Evolutionary conservation across 2,888 invertebrate genomes (phyloP), one percentile per base, ranked within the genome.

Genomic region (Choristoneura rosaceana): DNA sequence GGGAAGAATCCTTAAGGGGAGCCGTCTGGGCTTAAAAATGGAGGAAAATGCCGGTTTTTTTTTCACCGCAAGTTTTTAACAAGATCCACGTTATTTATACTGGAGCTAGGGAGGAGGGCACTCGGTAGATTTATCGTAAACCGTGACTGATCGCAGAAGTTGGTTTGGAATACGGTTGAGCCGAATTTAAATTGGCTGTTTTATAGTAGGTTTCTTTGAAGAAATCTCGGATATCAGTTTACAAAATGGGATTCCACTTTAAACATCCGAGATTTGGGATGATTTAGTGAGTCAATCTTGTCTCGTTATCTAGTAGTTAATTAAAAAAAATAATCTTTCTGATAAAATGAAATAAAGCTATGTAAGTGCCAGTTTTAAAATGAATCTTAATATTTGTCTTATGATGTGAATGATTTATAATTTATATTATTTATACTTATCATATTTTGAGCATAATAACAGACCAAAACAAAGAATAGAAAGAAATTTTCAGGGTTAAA

Each of bases 71-170:
- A 92, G 89, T 91, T 93, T 87, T 93, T 93, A 94, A 94, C 93
- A 93, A 93, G 92, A 93, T 92, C 89, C 89, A 84, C 85, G 82
- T 93, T 93, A 93, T 93, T 93, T 93, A 94, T 93, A 85, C 87
- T 85, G 84, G 84, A 85, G 84, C 85, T 86, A 90, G 89, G 92
- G 84, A 90, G 90, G 88, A 90, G 90, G 88, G 88, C 87, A 85
- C 77, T 75, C 70, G 74, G 80, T 80, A 83, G 90, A 93, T 93
- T 93, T 93, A 94, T 90, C 83, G 85, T 78, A 85, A 87, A 88
- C 85, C 91, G 90, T 93, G 93, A 94, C 90, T 89, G 90, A 93
- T 93, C 90, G 87, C 83, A 85, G 87, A 87, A 88, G 85, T 89
- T 84, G 83, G 80, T 81, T 80, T 81, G 78, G 81, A 85, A 86